Conservation (phyloP, 2,888 invertebrate species). For the Drosophila dives region DNA sequence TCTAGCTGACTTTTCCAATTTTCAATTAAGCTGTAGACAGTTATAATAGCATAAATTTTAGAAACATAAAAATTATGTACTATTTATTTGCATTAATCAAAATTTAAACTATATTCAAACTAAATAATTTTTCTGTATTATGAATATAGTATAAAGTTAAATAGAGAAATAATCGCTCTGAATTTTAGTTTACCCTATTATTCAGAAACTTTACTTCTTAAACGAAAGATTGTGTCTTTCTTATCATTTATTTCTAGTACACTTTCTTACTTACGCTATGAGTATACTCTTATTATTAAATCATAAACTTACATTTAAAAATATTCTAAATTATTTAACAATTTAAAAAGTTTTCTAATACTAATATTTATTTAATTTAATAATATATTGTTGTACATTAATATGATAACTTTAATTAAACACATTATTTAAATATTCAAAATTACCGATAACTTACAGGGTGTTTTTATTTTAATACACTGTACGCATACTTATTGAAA, state of each 20-base stretch:
- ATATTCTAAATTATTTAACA: background rate
- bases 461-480: background rate
- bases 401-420: background rate
- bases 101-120: background rate
- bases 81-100: slow-evolving; percentile 41
- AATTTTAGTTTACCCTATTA: background rate
- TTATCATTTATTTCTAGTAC: background rate
- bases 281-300: background rate
- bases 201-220: background rate
- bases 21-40: slow-evolving; percentile 28
- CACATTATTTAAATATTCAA: background rate
- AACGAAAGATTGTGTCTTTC: background rate
- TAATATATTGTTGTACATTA: background rate
- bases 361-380: background rate
- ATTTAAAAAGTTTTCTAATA: background rate
- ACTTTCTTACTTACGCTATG: background rate
- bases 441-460: background rate
- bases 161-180: background rate
- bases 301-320: background rate
- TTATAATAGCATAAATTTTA: slow-evolving; percentile 27
- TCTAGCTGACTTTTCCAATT: slow-evolving; percentile 20
- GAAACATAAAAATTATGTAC: slow-evolving; percentile 22
- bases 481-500: background rate
- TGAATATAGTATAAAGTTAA: background rate
- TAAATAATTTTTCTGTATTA: background rate